Conservation (phyloP, 92 coral and sea anemone species). For the Epizoanthus scotinus region DNA sequence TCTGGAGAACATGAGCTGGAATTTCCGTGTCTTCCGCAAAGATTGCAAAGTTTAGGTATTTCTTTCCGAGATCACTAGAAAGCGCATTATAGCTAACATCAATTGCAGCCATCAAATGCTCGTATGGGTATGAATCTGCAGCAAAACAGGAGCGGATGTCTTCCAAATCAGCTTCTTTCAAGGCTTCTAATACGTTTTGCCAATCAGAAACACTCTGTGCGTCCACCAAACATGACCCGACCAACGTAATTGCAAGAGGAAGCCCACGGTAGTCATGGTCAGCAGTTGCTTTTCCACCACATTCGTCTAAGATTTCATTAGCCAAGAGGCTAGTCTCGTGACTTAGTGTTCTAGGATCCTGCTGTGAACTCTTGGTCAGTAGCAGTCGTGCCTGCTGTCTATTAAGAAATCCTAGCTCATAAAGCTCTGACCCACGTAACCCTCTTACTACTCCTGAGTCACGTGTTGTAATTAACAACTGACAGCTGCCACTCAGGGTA, state of each 20-base stretch:
- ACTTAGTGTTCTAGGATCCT: conserved; percentile 29
- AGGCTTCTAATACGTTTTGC: conserved; percentile 59
- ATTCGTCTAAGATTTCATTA: conserved; percentile 53
- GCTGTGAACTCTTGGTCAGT: conserved; percentile 48
- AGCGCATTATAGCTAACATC: conserved; percentile 60
- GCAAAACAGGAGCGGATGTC: conserved; percentile 60
- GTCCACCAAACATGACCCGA: conserved; percentile 63
- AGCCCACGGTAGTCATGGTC: conserved; percentile 44
- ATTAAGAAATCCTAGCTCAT: conserved; percentile 55
- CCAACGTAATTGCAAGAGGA: conserved; percentile 60
- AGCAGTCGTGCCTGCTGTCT: conserved; percentile 55
- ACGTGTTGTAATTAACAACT: conserved; percentile 60
- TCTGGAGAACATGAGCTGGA: conserved; percentile 58
- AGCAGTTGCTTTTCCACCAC: conserved; percentile 38
- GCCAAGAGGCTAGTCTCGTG: conserved; percentile 32
- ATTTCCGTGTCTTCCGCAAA: conserved; percentile 69
- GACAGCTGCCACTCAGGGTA: conserved; percentile 57
- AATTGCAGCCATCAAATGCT: conserved; percentile 62
- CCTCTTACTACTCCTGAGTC: conserved; percentile 64
- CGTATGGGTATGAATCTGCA: conserved; percentile 60
- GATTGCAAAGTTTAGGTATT: conserved; percentile 55
- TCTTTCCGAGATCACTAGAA: conserved; percentile 23
- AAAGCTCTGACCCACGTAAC: conserved; percentile 51
- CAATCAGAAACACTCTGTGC: conserved; percentile 42
- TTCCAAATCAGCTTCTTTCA: conserved; percentile 60